phyloP scores from a whole-genome alignment of 2,113 vertebrate species.

The Leiothrix lutea region DNA sequence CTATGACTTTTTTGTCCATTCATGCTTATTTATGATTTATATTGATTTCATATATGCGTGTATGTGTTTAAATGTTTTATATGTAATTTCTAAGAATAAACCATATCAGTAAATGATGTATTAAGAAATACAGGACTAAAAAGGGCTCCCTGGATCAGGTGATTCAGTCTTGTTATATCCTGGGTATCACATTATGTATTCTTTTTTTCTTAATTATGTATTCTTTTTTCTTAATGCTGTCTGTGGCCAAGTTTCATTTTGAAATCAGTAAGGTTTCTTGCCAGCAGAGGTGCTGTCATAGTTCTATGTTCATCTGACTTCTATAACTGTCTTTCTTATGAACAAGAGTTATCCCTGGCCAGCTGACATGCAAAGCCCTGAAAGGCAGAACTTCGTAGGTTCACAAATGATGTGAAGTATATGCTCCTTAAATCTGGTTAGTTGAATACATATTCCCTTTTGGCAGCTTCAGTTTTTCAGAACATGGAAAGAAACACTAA shows the following conservation, averaged over 20 bases:
- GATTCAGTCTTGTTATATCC: background rate
- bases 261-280: background rate
- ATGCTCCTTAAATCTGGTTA: background rate
- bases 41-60: background rate
- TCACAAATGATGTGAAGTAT: background rate
- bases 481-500: rapidly evolving
- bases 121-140: background rate
- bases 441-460: background rate
- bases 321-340: background rate
- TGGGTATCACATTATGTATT: background rate
- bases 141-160: background rate
- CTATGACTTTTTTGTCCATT: background rate
- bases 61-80: background rate
- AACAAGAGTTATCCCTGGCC: background rate
- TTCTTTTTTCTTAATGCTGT: background rate
- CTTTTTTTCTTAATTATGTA: background rate
- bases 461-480: background rate
- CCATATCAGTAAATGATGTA: background rate
- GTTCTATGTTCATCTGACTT: background rate
- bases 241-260: background rate
- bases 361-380: background rate
- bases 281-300: background rate
- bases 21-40: background rate
- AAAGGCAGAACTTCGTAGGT: background rate
- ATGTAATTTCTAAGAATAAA: background rate